A percentile compares a stretch with the other conserved stretches of the same genome.
phyloP scores from a whole-genome alignment of 2,888 invertebrate genomes.

The Caenorhabditis angaria region DNA sequence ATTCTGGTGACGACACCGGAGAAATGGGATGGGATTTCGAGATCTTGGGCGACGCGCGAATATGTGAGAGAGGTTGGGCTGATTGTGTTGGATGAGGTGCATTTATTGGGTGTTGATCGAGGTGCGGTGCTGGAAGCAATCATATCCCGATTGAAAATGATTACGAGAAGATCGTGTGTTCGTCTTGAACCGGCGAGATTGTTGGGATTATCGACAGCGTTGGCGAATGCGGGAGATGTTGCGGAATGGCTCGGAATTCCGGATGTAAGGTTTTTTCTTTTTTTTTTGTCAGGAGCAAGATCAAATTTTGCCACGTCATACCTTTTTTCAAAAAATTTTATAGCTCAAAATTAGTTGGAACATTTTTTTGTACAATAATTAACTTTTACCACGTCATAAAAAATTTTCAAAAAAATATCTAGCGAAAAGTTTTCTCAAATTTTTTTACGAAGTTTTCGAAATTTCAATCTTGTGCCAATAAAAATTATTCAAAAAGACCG shows the following conservation, averaged over 20 bases:
- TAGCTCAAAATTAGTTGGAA: too few relatives aligned
- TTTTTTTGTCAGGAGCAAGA: too few relatives aligned
- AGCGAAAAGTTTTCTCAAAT: too few relatives aligned
- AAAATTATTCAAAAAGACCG: too few relatives aligned
- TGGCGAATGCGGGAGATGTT: constrained; percentile 95
- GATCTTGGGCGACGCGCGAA: constrained; percentile 88
- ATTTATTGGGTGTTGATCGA: constrained; percentile 81
- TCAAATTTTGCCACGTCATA: too few relatives aligned
- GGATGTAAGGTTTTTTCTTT: constrained; percentile 48
- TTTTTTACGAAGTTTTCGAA: too few relatives aligned
- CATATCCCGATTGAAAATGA: constrained; percentile 79
- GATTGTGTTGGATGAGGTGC: constrained; percentile 93
- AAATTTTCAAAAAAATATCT: too few relatives aligned
- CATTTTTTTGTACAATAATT: too few relatives aligned
- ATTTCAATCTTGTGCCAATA: too few relatives aligned
- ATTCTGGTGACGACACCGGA: constrained; percentile 99
- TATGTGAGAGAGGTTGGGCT: constrained; percentile 80
- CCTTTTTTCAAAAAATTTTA: constrained; percentile 2
- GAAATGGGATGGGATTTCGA: constrained; percentile 98
- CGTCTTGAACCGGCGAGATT: constrained; percentile 80
- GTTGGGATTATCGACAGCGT: constrained; percentile 93
- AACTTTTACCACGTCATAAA: too few relatives aligned
- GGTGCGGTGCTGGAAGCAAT: constrained; percentile 88
- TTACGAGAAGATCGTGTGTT: constrained; percentile 57
- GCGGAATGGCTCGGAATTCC: constrained; percentile 93